These are phyloP conservation scores for Tachina grossa DNA, from an alignment of 2,888 invertebrate genomes.

Conservation along the genomic window DNA sequence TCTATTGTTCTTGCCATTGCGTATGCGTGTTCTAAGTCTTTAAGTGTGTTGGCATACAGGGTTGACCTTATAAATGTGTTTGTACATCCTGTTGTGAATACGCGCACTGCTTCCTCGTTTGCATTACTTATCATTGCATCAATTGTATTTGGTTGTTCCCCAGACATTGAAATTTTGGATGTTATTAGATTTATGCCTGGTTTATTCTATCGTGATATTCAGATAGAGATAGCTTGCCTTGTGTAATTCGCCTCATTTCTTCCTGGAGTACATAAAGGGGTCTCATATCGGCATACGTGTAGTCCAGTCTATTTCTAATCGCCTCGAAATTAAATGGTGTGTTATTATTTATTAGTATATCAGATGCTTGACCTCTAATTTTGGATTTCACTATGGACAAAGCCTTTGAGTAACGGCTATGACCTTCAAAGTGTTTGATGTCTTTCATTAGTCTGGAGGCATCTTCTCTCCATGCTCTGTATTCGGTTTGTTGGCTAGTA, in stretches of 20 bases:
- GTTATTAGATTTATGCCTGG: too few relatives aligned
- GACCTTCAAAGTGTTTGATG: conserved; percentile 5
- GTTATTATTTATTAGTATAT: neutral
- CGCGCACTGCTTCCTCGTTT: neutral
- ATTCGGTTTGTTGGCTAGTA: neutral
- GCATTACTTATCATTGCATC: neutral
- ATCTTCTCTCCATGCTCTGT: conserved; percentile 13
- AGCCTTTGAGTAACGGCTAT: neutral
- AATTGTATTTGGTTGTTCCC: too few relatives aligned
- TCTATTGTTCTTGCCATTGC: neutral
- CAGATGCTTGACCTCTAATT: neutral
- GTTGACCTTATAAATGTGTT: neutral
- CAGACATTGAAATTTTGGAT: too few relatives aligned
- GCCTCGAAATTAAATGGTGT: too few relatives aligned
- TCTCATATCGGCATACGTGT: too few relatives aligned
- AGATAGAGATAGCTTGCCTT: neutral
- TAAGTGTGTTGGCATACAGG: conserved; percentile 5
- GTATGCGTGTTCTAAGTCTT: neutral
- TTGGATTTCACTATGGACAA: neutral
- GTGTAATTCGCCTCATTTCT: neutral
- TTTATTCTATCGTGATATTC: neutral
- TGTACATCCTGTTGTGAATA: neutral
- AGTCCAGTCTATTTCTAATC: too few relatives aligned
- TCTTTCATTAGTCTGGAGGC: conserved; percentile 1
- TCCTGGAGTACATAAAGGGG: neutral